phyloP scores from a whole-genome alignment of 2,888 invertebrate species.

The Calephelis perditalis region DNA sequence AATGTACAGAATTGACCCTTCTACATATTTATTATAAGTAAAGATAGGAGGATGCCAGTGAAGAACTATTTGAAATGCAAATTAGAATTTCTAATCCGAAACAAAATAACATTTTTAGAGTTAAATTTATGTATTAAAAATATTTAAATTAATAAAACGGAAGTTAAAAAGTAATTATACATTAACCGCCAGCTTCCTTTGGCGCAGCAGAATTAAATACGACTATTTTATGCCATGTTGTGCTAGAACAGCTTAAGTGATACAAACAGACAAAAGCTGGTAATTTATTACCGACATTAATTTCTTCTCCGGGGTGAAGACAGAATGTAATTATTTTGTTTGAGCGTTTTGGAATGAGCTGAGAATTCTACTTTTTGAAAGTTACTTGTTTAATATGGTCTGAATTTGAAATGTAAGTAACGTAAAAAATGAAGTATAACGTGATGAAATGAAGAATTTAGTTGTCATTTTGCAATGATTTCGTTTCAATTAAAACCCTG shows the following conservation, averaged over 20 bases:
- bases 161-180: slow-evolving; percentile 12
- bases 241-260: slow-evolving; percentile 43
- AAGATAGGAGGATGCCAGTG: too few species aligned
- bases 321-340: slow-evolving; percentile 38
- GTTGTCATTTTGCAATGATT: too few species aligned
- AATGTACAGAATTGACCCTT: too few species aligned
- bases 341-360: slow-evolving; percentile 22
- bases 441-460: too few species aligned
- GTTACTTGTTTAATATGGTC: background rate
- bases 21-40: too few species aligned
- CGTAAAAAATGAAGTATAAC: too few species aligned
- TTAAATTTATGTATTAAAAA: too few species aligned
- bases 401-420: too few species aligned
- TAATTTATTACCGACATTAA: slow-evolving; percentile 51
- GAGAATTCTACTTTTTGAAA: slow-evolving; percentile 14
- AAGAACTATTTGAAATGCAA: too few species aligned
- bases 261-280: slow-evolving; percentile 48
- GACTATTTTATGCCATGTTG: slow-evolving; percentile 21
- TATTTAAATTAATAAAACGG: background rate
- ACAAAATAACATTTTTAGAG: background rate
- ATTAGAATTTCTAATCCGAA: too few species aligned
- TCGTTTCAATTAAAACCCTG: too few species aligned
- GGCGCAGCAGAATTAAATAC: slow-evolving; percentile 16
- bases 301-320: slow-evolving; percentile 46
- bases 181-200: slow-evolving; percentile 13